Conservation (phyloP, 2,888 invertebrate species). For the Odontocerum albicorne region DNA sequence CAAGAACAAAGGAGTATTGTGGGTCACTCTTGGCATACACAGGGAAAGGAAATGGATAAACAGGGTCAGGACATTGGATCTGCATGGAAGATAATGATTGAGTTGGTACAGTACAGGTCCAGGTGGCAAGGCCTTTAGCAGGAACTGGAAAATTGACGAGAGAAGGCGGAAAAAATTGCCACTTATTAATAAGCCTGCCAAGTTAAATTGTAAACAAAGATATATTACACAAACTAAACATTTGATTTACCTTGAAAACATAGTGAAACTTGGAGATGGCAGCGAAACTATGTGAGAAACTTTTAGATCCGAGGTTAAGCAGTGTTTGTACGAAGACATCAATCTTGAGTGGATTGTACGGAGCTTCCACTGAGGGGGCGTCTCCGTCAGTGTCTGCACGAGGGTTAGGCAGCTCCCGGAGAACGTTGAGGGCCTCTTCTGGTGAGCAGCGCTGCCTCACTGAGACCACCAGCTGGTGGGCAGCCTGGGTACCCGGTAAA, state of each 20-base stretch:
- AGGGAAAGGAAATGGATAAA: no score
- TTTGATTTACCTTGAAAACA: conserved; percentile 74
- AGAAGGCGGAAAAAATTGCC: no score
- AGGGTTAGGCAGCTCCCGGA: conserved; percentile 85
- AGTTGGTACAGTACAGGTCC: no score
- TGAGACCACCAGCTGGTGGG: conserved; percentile 83
- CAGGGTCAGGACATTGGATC: no score
- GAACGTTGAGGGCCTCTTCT: conserved; percentile 84
- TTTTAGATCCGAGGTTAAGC: conserved; percentile 91
- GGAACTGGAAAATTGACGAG: no score
- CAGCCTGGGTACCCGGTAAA: conserved; percentile 78
- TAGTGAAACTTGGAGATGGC: conserved; percentile 97
- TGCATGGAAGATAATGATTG: no score
- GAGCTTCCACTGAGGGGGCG: conserved; percentile 64
- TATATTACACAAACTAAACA: no score
- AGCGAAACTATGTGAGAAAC: conserved; percentile 97
- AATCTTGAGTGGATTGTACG: conserved; percentile 91
- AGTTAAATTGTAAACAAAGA: no score
- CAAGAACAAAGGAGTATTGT: no score
- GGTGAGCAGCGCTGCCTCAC: conserved; percentile 88
- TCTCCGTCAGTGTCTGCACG: conserved; percentile 62
- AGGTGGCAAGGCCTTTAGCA: no score
- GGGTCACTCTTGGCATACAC: no score
- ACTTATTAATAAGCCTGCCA: no score
- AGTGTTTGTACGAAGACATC: conserved; percentile 97